Evolutionary conservation across 2,797 vertebrate species (phyloP).

Genomic region (Poecilia picta): DNA sequence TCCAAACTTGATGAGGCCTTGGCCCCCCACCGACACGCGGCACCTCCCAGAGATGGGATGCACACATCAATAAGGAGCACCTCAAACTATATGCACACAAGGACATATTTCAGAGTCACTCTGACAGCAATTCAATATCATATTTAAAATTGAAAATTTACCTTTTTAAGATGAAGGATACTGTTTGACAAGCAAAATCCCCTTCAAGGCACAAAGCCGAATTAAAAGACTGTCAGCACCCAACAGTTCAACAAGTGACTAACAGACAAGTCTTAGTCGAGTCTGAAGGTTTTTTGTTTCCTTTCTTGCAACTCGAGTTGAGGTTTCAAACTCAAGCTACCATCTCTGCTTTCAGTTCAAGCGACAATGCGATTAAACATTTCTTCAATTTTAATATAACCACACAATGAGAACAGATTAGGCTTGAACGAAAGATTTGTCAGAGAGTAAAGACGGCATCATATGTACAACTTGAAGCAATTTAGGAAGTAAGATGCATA

Average conservation of each 20-base stretch:
- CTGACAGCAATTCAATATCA: constrained; percentile 47
- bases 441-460: neutral
- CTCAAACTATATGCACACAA: constrained; percentile 45
- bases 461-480: neutral
- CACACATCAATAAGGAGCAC: constrained; percentile 40
- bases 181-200: constrained; percentile 49
- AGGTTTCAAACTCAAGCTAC: neutral
- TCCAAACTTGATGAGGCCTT: constrained; percentile 59
- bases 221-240: constrained; percentile 23
- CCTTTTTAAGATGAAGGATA: constrained; percentile 42
- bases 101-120: constrained; percentile 59
- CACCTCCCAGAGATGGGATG: constrained; percentile 32
- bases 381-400: neutral
- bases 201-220: constrained; percentile 37
- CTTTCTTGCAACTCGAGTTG: neutral
- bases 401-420: neutral
- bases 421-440: neutral
- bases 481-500: neutral
- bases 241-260: neutral
- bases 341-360: neutral
- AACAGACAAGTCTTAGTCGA: neutral
- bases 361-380: neutral
- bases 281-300: neutral
- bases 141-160: constrained; percentile 58
- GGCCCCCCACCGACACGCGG: constrained; percentile 19